Evolutionary conservation across 2,797 vertebrate species (phyloP).

Genomic region (Varecia variegata): DNA sequence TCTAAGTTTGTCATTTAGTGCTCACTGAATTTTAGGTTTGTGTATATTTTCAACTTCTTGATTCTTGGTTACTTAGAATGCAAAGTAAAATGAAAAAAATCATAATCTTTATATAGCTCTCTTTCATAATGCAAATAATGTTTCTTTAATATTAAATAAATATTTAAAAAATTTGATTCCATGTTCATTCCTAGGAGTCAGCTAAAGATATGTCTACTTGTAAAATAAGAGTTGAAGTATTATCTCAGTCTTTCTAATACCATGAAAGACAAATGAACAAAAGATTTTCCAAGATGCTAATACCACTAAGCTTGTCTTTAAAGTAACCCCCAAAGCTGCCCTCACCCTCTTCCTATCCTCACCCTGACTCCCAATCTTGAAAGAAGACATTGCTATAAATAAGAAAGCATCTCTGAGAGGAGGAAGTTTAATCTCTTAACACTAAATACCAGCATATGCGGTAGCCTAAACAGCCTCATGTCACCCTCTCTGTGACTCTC

Average conservation of each 20-base stretch:
- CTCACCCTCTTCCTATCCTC: neutral
- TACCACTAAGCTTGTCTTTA: neutral
- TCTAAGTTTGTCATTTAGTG: neutral
- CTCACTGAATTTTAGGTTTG: neutral
- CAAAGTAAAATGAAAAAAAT: neutral
- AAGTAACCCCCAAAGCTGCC: neutral
- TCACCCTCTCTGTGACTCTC: neutral
- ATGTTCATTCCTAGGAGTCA: neutral
- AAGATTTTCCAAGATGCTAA: neutral
- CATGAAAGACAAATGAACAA: neutral
- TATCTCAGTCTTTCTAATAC: neutral
- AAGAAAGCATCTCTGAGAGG: neutral
- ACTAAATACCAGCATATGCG: fast-evolving
- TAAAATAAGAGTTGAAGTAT: neutral
- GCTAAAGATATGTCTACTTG: neutral
- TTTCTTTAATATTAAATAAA: conserved; percentile 21
- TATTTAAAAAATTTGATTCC: neutral
- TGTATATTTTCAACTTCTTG: neutral
- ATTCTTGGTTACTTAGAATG: conserved; percentile 28
- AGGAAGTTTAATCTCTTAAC: neutral
- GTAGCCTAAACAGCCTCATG: neutral
- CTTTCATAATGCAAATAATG: conserved; percentile 8
- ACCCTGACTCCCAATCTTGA: neutral
- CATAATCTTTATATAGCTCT: neutral
- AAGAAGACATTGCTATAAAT: neutral